These are phyloP conservation scores for Psilopsiagon aymara DNA, from an alignment of 2,113 vertebrate species.

Conservation along the genomic window DNA sequence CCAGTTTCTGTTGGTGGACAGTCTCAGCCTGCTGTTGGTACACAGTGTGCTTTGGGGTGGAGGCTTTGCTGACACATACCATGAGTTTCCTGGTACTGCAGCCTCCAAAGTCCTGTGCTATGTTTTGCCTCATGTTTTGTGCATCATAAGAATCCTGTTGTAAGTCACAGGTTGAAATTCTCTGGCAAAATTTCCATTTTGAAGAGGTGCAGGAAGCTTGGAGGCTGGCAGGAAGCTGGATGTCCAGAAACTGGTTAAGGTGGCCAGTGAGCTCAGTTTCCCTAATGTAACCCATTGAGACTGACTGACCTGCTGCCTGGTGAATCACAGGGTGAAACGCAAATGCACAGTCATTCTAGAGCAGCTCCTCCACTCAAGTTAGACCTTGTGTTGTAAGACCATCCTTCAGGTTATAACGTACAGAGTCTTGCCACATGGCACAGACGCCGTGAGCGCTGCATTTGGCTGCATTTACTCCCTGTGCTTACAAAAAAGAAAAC, in stretches of 20 bases:
- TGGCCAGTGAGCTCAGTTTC: neutral
- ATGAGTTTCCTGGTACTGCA: fast-evolving
- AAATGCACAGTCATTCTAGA: neutral
- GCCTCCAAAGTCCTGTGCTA: neutral
- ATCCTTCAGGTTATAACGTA: neutral
- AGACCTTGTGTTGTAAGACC: neutral
- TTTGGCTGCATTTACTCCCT: neutral
- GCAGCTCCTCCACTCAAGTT: neutral
- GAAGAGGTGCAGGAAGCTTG: neutral
- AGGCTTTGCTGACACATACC: neutral
- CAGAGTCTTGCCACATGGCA: neutral
- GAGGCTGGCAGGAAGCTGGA: neutral
- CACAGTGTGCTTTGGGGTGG: neutral
- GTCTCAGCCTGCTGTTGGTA: neutral
- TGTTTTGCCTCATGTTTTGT: neutral
- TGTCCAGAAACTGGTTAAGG: neutral
- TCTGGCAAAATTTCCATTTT: neutral
- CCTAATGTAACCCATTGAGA: neutral
- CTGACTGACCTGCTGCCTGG: neutral
- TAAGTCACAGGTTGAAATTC: neutral
- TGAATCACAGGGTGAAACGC: neutral
- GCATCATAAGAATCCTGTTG: neutral
- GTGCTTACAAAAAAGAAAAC: neutral
- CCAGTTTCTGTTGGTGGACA: neutral
- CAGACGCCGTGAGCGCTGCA: neutral